These are phyloP conservation scores for Drosophila neonasuta DNA, from an alignment of 2,888 invertebrate genomes.

Conservation along the genomic window DNA sequence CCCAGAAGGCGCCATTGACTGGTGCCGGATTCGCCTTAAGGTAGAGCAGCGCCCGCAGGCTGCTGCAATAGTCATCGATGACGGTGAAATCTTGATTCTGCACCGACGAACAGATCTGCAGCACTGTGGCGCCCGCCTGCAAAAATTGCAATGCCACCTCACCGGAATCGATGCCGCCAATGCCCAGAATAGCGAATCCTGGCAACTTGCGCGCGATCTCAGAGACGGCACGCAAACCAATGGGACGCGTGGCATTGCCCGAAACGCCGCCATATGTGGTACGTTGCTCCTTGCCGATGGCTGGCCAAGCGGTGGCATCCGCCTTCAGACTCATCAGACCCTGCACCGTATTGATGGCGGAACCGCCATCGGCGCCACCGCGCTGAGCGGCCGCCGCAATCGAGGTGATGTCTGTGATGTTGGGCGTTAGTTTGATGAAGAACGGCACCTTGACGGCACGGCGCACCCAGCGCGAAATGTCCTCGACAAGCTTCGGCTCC, in stretches of 20 bases:
- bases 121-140: constrained; percentile 94
- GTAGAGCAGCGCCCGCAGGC: constrained; percentile 93
- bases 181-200: constrained; percentile 95
- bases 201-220: constrained; percentile 92
- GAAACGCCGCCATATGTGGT: constrained; percentile 98
- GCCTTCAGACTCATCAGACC: constrained; percentile 94
- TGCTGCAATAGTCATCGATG: constrained; percentile 96
- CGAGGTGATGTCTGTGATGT: constrained; percentile 95
- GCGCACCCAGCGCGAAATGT: constrained; percentile 95
- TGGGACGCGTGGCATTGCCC: constrained; percentile 96
- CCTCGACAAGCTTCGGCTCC: constrained; percentile 92
- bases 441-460: constrained; percentile 94
- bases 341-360: constrained; percentile 98
- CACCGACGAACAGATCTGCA: constrained; percentile 98
- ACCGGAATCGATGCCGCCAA: constrained; percentile 98
- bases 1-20: constrained; percentile 86
- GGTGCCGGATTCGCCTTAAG: constrained; percentile 86
- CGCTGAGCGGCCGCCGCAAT: constrained; percentile 95
- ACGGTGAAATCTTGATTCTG: constrained; percentile 99
- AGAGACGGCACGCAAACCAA: constrained; percentile 95
- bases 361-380: constrained; percentile 96
- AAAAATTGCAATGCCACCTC: constrained; percentile 97
- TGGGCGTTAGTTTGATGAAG: constrained; percentile 98
- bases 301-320: constrained; percentile 95
- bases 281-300: constrained; percentile 88